Percentiles rank a stretch among this genome's conserved stretches.
Evolutionary conservation across 2,888 invertebrate species (phyloP).

Genomic region (Mesopsocus fuscifrons): DNA sequence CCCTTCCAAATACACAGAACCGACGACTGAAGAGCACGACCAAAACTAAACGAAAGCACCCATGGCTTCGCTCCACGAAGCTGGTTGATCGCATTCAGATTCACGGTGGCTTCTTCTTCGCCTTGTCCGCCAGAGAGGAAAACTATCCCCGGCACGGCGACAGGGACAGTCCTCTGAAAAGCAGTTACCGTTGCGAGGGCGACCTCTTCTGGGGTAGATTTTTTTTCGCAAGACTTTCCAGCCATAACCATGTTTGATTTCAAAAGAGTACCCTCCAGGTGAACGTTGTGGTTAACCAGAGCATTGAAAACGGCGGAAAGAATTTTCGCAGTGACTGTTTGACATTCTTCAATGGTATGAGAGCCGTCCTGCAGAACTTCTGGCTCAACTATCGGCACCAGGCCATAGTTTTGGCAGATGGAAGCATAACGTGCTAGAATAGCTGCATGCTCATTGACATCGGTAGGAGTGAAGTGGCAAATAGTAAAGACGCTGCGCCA

Average conservation of each 20-base stretch:
- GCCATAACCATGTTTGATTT: conserved; percentile 48
- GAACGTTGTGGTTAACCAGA: conserved; percentile 39
- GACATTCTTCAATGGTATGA: conserved; percentile 35
- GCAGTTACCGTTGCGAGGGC: conserved; percentile 38
- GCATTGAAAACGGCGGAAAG: conserved; percentile 39
- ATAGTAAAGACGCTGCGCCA: conserved; percentile 42
- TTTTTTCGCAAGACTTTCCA: conserved; percentile 31
- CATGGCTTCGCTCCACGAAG: conserved; percentile 28
- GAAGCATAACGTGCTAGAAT: conserved; percentile 41
- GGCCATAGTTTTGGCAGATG: conserved; percentile 36
- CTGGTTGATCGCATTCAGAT: neutral
- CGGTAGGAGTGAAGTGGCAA: conserved; percentile 32
- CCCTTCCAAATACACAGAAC: conserved; percentile 35
- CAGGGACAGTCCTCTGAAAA: conserved; percentile 32
- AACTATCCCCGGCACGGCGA: conserved; percentile 20
- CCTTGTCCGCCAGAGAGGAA: neutral
- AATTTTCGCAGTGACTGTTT: conserved; percentile 32
- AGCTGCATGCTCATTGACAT: conserved; percentile 37
- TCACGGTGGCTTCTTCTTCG: neutral
- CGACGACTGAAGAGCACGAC: conserved; percentile 34
- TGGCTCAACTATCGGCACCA: conserved; percentile 51
- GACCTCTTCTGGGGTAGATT: conserved; percentile 31
- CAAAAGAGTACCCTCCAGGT: conserved; percentile 39
- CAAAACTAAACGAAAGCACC: conserved; percentile 39
- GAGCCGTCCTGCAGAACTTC: conserved; percentile 36